These are phyloP conservation scores for Tetragnatha montana DNA, from an alignment of 2,888 invertebrate genomes.

Conservation along the genomic window DNA sequence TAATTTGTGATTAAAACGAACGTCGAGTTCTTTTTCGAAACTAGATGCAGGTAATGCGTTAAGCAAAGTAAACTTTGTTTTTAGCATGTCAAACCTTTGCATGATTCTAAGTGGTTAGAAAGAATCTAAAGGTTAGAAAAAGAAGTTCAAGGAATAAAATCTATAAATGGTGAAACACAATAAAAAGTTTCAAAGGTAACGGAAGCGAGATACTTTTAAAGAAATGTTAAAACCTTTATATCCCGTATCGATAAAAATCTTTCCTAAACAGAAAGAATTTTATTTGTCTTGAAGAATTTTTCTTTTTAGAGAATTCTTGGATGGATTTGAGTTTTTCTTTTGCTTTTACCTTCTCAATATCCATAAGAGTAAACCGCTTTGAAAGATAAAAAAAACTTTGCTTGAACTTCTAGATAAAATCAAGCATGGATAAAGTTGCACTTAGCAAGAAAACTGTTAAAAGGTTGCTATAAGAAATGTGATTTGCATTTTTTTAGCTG, in stretches of 20 bases:
- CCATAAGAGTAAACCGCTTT: slow-evolving; percentile 13
- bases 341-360: neutral
- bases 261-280: neutral
- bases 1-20: no score
- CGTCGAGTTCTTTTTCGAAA: no score
- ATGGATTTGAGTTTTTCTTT: neutral
- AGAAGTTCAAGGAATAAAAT: no score
- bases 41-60: no score
- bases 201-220: slow-evolving; percentile 14
- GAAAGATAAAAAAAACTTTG: neutral
- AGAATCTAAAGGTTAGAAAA: no score
- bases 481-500: neutral
- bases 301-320: neutral
- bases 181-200: neutral
- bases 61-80: no score
- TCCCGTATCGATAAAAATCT: slow-evolving; percentile 15
- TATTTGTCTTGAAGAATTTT: slow-evolving; percentile 15
- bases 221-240: slow-evolving; percentile 6
- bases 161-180: no score
- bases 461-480: neutral
- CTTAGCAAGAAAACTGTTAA: neutral
- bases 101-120: no score
- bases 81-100: no score
- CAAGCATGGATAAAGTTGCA: neutral
- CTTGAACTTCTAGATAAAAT: neutral